Evolutionary conservation across 1,140 invertebrate genomes (phyloP).

Genomic region (Rhopalosiphum padi): DNA sequence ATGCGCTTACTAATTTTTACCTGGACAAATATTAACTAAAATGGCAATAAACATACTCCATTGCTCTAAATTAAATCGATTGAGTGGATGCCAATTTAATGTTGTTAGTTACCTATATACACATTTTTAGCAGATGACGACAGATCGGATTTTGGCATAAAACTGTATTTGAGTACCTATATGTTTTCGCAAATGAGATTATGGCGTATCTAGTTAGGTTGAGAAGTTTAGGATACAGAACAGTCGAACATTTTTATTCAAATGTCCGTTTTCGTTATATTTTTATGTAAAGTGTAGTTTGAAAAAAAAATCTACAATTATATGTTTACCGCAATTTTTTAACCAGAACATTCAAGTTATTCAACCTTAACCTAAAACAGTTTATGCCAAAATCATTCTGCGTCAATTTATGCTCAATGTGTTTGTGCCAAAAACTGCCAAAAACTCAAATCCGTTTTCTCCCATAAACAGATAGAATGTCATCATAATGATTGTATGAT

Average conservation of each 20-base stretch:
- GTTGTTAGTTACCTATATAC: slow-evolving; percentile 10
- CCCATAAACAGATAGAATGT: slow-evolving; percentile 20
- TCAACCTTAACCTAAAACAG: slow-evolving; percentile 38
- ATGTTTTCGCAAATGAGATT: neutral
- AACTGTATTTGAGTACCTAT: neutral
- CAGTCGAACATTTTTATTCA: neutral
- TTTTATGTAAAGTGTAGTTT: neutral
- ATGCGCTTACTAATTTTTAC: neutral
- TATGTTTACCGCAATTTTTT: slow-evolving; percentile 7
- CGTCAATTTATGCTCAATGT: slow-evolving; percentile 16
- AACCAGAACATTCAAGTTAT: slow-evolving; percentile 38
- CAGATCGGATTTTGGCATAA: neutral
- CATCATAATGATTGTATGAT: neutral
- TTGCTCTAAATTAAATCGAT: neutral
- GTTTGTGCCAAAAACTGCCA: slow-evolving; percentile 45
- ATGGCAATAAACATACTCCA: neutral
- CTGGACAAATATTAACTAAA: slow-evolving; percentile 36
- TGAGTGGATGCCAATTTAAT: neutral
- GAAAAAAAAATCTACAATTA: neutral
- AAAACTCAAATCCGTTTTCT: slow-evolving; percentile 14
- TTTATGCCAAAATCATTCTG: slow-evolving; percentile 35
- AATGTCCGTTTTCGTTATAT: neutral
- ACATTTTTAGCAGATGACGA: slow-evolving; percentile 34
- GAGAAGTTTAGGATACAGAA: slow-evolving; percentile 13
- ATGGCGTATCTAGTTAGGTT: neutral